Percentiles rank a stretch among this genome's conserved stretches.
Conservation (phyloP, 2,113 vertebrate species). For the Hydrolagus affinis region DNA sequence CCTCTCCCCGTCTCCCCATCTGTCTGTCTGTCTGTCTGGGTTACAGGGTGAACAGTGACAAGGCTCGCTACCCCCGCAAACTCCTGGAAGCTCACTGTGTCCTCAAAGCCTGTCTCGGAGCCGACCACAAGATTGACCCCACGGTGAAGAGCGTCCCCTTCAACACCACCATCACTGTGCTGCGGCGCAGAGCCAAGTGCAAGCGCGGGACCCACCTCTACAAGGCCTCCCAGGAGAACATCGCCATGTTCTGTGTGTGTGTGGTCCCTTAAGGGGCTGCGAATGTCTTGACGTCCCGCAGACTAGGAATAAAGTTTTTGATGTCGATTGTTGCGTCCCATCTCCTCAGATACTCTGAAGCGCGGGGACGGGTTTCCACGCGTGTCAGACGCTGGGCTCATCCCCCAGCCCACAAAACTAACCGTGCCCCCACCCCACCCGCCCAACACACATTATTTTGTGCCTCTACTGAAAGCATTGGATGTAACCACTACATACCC, state of each 20-base stretch:
- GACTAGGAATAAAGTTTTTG: neutral
- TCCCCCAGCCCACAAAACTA: neutral
- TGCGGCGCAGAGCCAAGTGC: constrained; percentile 33
- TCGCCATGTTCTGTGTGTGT: constrained; percentile 37
- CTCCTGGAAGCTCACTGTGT: constrained; percentile 34
- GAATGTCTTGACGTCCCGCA: neutral
- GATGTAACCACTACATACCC: too few relatives aligned
- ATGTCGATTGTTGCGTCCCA: neutral
- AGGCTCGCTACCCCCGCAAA: constrained; percentile 32
- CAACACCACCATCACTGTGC: constrained; percentile 27
- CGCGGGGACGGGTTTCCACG: neutral
- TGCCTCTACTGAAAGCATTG: too few relatives aligned
- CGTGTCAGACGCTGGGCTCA: neutral
- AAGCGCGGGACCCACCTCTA: constrained; percentile 33
- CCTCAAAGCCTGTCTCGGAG: constrained; percentile 32
- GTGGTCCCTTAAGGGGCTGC: neutral
- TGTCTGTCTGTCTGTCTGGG: too few relatives aligned
- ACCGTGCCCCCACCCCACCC: neutral
- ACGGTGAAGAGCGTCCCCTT: constrained; percentile 33
- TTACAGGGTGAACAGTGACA: constrained; percentile 33
- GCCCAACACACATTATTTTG: too few relatives aligned
- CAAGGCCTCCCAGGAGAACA: constrained; percentile 28
- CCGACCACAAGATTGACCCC: neutral
- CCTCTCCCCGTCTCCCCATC: too few relatives aligned
- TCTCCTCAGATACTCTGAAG: neutral